Conservation (phyloP, 2,888 invertebrate species). For the Apeira syringaria region DNA sequence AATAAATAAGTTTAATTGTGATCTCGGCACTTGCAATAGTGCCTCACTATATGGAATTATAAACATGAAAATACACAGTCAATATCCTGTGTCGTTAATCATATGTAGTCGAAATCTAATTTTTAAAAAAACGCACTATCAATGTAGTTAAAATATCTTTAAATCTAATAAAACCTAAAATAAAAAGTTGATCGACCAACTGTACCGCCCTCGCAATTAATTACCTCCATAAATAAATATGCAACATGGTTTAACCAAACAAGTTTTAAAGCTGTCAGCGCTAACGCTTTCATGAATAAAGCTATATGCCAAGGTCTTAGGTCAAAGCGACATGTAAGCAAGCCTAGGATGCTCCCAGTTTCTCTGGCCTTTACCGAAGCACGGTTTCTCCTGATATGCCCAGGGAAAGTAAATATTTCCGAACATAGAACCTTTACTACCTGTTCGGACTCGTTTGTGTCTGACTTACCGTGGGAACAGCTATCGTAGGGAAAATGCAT, state of each 20-base stretch:
- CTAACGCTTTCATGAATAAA: constrained; percentile 1
- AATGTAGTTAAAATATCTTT: too few relatives aligned
- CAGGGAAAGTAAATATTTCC: constrained; percentile 55
- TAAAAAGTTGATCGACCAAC: too few relatives aligned
- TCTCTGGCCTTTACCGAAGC: constrained; percentile 65
- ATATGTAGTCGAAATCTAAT: too few relatives aligned
- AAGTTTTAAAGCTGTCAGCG: constrained; percentile 7
- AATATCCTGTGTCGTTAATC: too few relatives aligned
- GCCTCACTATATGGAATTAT: too few relatives aligned
- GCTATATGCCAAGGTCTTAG: constrained; percentile 43
- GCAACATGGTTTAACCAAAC: constrained; percentile 5
- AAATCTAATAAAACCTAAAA: too few relatives aligned
- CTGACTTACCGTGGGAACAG: constrained; percentile 44
- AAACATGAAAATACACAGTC: too few relatives aligned
- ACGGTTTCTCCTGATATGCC: constrained; percentile 46
- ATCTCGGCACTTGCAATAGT: too few relatives aligned
- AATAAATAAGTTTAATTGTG: too few relatives aligned
- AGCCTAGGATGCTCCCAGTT: constrained; percentile 49
- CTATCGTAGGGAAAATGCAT: constrained; percentile 36
- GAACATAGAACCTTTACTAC: constrained; percentile 44
- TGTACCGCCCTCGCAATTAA: constrained; percentile 1
- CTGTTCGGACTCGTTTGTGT: constrained; percentile 47
- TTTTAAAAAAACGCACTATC: too few relatives aligned
- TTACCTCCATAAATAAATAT: constrained; percentile 5
- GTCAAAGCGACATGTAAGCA: constrained; percentile 50